Conservation (phyloP, 2,888 invertebrate genomes). For the Megalurothrips usitatus region DNA sequence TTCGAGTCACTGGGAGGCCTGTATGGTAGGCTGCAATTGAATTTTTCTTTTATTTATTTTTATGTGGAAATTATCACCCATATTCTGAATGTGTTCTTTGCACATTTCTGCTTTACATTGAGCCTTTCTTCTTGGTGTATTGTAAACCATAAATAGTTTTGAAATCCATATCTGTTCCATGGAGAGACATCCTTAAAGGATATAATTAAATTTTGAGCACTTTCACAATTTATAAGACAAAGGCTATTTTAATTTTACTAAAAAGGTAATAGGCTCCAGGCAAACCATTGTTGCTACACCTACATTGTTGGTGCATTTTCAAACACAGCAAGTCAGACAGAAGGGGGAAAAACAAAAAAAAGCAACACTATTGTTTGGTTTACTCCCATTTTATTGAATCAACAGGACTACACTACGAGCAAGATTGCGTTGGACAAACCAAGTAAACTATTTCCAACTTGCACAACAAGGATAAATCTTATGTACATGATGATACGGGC, state of each 20-base stretch:
- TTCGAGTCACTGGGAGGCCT: not conserved
- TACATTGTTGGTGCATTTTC: not conserved
- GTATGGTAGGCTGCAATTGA: not conserved
- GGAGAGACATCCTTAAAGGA: not conserved
- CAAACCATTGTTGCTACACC: not conserved
- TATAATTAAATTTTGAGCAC: not conserved
- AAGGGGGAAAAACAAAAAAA: not conserved
- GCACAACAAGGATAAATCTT: no score
- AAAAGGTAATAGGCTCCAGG: not conserved
- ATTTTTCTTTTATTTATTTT: not conserved
- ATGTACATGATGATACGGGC: no score
- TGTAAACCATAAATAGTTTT: not conserved
- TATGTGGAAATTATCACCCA: not conserved
- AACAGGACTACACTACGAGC: no score
- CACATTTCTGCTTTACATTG: not conserved
- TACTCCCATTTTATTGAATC: not conserved
- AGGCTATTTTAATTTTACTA: not conserved
- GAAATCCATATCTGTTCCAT: not conserved
- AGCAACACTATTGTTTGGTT: not conserved
- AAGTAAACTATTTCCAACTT: no score
- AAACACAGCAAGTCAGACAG: not conserved
- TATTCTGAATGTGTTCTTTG: not conserved
- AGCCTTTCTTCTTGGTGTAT: not conserved
- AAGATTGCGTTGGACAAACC: no score
- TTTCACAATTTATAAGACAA: not conserved